Evolutionary conservation across 2,888 invertebrate genomes (phyloP), one percentile per base, ranked within the genome.

Genomic region (Orthonevra nobilis): DNA sequence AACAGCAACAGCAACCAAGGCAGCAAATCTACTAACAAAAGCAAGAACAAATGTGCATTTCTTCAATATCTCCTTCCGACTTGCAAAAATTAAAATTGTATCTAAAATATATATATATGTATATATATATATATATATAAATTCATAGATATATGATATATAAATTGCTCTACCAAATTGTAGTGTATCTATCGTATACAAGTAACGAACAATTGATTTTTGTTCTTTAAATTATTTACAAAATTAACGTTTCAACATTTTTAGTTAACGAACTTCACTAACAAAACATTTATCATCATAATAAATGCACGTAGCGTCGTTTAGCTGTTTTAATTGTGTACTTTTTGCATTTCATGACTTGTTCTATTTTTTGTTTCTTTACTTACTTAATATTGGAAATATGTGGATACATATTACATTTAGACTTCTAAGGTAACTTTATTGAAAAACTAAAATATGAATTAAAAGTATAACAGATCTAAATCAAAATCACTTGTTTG

Each of bases 11-110:
- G 30, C 52, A 56, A 40, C 26, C 14, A 48, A 23, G 63, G 34
- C 60, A 61, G 50, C 32, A 63, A 77, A 70, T 64, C 77, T 44
- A 32, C 70, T 15, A 58, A 56, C 23, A 70, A 77, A 6, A 77
- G 63, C 52, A 77, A 75, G 36, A 69, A 75, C 32, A 75, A 77
- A 54, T 70, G 77, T 77, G 70, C 77, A 70, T 77, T 77, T 77
- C 70, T 77, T 46, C 77, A 77, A 58, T 77, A 28, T 77, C 70
- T 77, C 58, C 64, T 77, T 77, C 77, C 70, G 38, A 64, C 70
- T 36, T 77, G 77, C 64, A 77, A 77, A 77, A 77, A 70, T 64
- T 77, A 52, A 23, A 70, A 54, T n/a, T 17, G 9, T 19, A 46
- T 23, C 36, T 32, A 46, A 54, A 6, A 34, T 36, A 36, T 5